Base-by-base conservation (phyloP, 2,888 invertebrate genomes). In the Nemurella pictetii region DNA sequence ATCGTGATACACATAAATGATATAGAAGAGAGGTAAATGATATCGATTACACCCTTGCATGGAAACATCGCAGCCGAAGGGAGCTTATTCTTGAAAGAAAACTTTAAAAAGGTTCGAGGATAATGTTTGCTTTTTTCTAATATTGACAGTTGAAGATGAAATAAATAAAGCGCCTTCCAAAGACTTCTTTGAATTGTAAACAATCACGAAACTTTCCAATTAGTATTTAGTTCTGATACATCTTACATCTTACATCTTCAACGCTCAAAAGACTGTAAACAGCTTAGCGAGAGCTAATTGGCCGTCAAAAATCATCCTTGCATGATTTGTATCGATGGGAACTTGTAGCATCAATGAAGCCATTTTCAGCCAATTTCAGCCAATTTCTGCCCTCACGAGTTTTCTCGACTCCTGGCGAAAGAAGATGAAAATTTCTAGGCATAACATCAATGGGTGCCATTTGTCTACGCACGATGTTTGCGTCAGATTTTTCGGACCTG, bases 201-300 rank as follows among this genome's bases (percentile, higher is more conserved):
- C 82, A 82, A 82, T 82, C 72, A 82, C 27, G 7, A 20, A 78
- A 82, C 27, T 82, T 29, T 81, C 82, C 82, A 82, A 82, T 82
- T 82, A 82, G 82, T 72, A 32, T 35, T n/a, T 81, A 35, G n/a
- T 36, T 29, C 7, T 55, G 36, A 7, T 36, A 25, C 72, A 82
- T n/a, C n/a, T n/a, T n/a, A n/a, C n/a, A n/a, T n/a, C n/a, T n/a
- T n/a, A n/a, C n/a, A n/a, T 72, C 82, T 82, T 82, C 81, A 20
- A 82, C 26, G 26, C 55, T 72, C 78, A 78, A 78, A 28, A 30
- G 29, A 28, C 82, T 28, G 55, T 82, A 82, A 82, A 82, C 73
- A 82, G 82, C 82, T 82, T 82, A 82, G 12, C 55, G 55, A 26
- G 9, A 72, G 36, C 82, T 82, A 82, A 82, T 82, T 82, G 72